Base-by-base conservation (phyloP, 2,888 invertebrate genomes). In the Volucella bombylans region DNA sequence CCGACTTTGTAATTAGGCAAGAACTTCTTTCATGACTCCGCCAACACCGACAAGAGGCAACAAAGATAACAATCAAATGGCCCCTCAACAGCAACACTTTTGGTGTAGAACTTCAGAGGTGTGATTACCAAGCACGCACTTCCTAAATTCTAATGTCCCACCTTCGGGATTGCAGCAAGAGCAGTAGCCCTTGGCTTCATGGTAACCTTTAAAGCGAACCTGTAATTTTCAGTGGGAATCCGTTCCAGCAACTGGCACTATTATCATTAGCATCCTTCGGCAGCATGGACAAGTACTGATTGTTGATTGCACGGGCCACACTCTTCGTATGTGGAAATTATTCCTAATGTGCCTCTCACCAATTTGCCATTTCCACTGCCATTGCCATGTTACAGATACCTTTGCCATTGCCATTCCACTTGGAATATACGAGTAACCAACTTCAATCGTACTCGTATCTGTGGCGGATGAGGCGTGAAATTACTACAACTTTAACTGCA, bases 71-170 rank as follows among this genome's bases (percentile, higher is more conserved):
- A 31, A 31, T 31, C 31, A 31, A 31, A 31, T 31, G 31, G 4
- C 31, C 6, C 31, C 57, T 77, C 67, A 67, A 52, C 61, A 72
- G 59, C 77, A 82, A 72, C 82, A 82, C 82, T 61, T 61, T 64
- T 55, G 47, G 31, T 31, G 31, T 31, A 31, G 31, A 31, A 31
- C 31, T 31, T 61, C 61, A 41, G 52, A 65, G 39, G 10, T 61
- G 55, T 52, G 55, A 82, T 82, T 72, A 78, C 77, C 62, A 50
- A 31, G 14, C 71, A 41, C 41, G 59, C 78, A 68, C 49, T 77
- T 78, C 72, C 78, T 73, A 78, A 77, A 78, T 71, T 78, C 82
- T 77, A 73, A 82, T 82, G 77, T 72, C 78, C 72, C 82, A 31
- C 6, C 31, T 31, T 55, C 47, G 57, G 38, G 50, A 39, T 31